These are phyloP conservation scores for Thalpophila matura DNA, from an alignment of 2,888 invertebrate genomes.

Conservation along the genomic window DNA sequence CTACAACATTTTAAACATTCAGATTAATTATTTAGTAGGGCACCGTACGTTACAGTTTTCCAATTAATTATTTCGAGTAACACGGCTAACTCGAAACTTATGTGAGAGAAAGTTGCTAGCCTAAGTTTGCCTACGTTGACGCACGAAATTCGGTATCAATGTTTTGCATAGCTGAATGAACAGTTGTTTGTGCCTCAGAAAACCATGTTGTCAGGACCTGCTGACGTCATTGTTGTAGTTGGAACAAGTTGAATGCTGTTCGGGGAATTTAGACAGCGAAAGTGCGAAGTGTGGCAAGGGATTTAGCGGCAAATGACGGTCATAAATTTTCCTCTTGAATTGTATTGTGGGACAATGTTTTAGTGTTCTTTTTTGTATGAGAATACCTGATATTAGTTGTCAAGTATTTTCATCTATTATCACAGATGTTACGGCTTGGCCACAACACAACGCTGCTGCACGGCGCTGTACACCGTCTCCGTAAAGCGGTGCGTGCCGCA, in stretches of 20 bases:
- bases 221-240: constrained; percentile 32
- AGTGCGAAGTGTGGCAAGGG: constrained; percentile 16
- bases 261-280: constrained; percentile 3
- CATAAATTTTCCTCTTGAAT: background rate
- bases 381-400: no score
- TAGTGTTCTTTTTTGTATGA: background rate
- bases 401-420: no score
- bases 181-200: constrained; percentile 47
- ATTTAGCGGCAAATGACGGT: background rate
- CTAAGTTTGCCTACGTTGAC: constrained; percentile 48
- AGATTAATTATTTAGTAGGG: constrained; percentile 4
- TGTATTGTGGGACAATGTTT: background rate
- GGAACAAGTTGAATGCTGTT: constrained; percentile 26
- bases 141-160: constrained; percentile 52
- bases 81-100: constrained; percentile 31
- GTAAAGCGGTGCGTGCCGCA: no score
- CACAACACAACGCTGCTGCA: no score
- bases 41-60: constrained; percentile 28
- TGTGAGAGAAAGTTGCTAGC: constrained; percentile 40
- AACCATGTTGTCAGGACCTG: constrained; percentile 24
- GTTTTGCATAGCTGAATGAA: constrained; percentile 49
- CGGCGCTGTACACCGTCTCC: no score
- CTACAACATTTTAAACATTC: background rate
- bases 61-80: constrained; percentile 51
- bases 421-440: no score